A percentile compares a stretch with the other conserved stretches of the same genome.
phyloP scores from a whole-genome alignment of 2,113 vertebrate genomes.

The Formicarius rufipectus region DNA sequence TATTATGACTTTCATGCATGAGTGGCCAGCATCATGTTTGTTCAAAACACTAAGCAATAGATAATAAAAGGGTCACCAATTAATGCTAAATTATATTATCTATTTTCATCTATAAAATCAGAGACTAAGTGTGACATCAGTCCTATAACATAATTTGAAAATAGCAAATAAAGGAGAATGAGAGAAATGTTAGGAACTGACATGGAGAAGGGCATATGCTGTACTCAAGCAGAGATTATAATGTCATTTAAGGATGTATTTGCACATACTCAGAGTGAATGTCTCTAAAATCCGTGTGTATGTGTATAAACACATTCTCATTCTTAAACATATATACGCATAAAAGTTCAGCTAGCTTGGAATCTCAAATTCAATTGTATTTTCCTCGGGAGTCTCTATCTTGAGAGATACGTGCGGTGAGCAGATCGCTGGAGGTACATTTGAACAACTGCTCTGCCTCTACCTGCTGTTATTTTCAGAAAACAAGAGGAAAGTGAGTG shows the following conservation, averaged over 20 bases:
- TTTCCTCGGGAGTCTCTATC: conserved; percentile 10
- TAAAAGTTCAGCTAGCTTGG: neutral
- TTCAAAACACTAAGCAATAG: conserved; percentile 13
- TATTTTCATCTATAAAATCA: conserved; percentile 1
- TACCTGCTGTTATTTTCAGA: neutral
- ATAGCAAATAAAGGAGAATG: neutral
- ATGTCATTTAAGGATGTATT: neutral
- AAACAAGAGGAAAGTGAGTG: neutral
- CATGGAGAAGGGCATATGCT: neutral
- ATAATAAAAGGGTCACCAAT: conserved; percentile 9
- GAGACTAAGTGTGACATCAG: neutral
- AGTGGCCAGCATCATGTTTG: conserved; percentile 7
- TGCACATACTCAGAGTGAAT: neutral
- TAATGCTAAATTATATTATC: neutral
- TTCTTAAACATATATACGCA: neutral
- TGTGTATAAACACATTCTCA: neutral
- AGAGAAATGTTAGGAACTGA: neutral
- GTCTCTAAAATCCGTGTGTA: neutral
- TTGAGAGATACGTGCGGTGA: conserved; percentile 1
- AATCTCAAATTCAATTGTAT: neutral
- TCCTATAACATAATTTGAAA: neutral
- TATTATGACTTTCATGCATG: neutral
- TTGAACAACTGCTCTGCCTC: neutral
- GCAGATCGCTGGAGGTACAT: conserved; percentile 17
- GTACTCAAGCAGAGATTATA: neutral